Evolutionary conservation across 2,888 invertebrate species (phyloP), one percentile per base, ranked within the genome.

Genomic region (Schizotus pectinicornis): DNA sequence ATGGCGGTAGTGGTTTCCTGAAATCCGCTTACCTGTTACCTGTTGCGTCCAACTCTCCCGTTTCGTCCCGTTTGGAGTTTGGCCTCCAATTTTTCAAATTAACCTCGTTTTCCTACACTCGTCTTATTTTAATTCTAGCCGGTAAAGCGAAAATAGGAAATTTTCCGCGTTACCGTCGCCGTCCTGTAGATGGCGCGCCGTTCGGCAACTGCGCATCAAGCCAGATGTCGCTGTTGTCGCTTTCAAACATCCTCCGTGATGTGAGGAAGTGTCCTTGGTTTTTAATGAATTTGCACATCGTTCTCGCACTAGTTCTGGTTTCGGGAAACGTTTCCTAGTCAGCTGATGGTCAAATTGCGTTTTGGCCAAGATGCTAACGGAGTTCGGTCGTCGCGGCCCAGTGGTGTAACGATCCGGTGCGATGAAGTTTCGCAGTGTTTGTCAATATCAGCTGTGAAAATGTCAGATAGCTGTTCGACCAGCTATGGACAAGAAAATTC

Each of bases 371-470:
- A 47, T 57, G 52, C 51, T 14, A 22, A 14, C 38, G 33, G 46
- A 39, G 22, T 52, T 47, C 48, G 43, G 42, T 11, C 47, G 38
- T 37, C 42, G 45, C 14, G 31, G 37, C 22, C 14, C 41, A 36
- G 22, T 54, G 14, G 52, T 46, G 49, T 49, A 56, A 56, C 43
- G 13, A 7, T 41, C 9, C 36, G 37, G 41, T 12, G 37, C 33
- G 49, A 46, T 65, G 65, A 63, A 57, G 52, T 59, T 63, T 57
- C 30, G 22, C 49, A 56, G 63, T 68, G 65, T 72, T 69, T 70
- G 67, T 72, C 64, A 68, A 63, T 67, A 71, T 77, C 78, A 78
- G 77, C 77, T 79, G 77, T 74, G 73, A 73, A 72, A 76, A 77
- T 76, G 77, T 74, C 77, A 73, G 69, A 68, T 67, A 70, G 64